Evolutionary conservation across 2,888 invertebrate species (phyloP).

Genomic region (Liodrosophila aerea): DNA sequence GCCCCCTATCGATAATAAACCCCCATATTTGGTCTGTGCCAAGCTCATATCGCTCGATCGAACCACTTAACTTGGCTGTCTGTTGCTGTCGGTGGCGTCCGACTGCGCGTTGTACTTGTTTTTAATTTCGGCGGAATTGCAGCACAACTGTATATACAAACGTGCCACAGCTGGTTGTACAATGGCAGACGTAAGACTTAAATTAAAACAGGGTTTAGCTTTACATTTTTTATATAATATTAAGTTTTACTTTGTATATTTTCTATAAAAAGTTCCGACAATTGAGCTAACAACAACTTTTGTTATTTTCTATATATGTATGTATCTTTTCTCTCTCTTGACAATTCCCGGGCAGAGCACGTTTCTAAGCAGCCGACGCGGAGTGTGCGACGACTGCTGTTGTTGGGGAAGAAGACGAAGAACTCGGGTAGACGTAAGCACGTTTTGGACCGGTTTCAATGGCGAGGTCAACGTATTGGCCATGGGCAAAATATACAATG

Average conservation of each 20-base stretch:
- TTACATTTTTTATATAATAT: no score
- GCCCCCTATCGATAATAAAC: no score
- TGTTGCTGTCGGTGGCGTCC: not conserved
- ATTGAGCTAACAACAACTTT: conserved; percentile 51
- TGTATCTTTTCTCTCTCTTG: not conserved
- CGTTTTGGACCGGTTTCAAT: conserved; percentile 60
- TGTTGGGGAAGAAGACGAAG: conserved; percentile 25
- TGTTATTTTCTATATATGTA: not conserved
- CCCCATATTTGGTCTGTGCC: no score
- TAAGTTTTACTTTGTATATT: conserved; percentile 27
- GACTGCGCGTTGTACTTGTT: not conserved
- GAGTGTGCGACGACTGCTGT: conserved; percentile 3
- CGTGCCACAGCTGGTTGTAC: not conserved
- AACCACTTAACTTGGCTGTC: no score
- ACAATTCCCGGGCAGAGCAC: conserved; percentile 2
- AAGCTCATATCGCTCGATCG: no score
- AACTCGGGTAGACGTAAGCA: conserved; percentile 34
- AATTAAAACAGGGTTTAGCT: no score
- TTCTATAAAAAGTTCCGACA: conserved; percentile 48
- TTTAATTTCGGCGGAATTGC: not conserved
- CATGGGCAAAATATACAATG: conserved; percentile 32
- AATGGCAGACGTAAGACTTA: no score
- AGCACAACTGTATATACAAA: conserved; percentile 6
- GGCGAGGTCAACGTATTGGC: conserved; percentile 57
- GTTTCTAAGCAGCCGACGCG: conserved; percentile 13